These are phyloP conservation scores for Andrena dorsata DNA, from an alignment of 2,888 invertebrate species.

Conservation along the genomic window DNA sequence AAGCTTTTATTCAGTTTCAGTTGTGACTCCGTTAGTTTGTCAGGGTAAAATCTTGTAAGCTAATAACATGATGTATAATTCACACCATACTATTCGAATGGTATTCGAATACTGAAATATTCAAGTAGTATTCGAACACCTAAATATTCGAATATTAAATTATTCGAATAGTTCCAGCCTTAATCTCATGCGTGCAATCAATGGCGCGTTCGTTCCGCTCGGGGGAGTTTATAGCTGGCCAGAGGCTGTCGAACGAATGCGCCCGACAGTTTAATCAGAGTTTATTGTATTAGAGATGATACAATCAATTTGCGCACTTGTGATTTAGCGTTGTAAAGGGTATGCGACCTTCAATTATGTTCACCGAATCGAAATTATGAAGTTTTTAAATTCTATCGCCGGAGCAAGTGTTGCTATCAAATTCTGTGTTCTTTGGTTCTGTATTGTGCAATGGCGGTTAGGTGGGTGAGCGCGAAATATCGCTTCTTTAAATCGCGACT, in stretches of 20 bases:
- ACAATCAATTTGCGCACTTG: constrained; percentile 65
- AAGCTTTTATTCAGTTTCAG: no score
- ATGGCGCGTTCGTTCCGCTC: constrained; percentile 19
- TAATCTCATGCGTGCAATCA: no score
- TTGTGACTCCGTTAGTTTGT: no score
- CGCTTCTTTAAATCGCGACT: not conserved
- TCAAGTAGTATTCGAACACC: no score
- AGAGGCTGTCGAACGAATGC: constrained; percentile 14
- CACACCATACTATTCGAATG: no score
- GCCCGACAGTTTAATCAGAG: constrained; percentile 43
- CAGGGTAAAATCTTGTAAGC: no score
- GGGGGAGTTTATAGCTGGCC: not conserved
- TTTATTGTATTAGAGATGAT: constrained; percentile 62
- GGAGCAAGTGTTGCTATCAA: constrained; percentile 20
- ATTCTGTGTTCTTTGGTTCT: constrained; percentile 21
- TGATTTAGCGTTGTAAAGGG: constrained; percentile 48
- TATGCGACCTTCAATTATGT: constrained; percentile 43
- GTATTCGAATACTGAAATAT: no score
- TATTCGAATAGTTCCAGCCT: no score
- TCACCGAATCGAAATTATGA: constrained; percentile 44
- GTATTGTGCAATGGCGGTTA: constrained; percentile 6
- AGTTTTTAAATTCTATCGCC: constrained; percentile 60
- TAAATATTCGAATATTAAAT: no score
- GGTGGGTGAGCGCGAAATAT: constrained; percentile 14
- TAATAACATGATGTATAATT: no score